Conservation (phyloP, 2,888 invertebrate species). For the Machimus atricapillus region DNA sequence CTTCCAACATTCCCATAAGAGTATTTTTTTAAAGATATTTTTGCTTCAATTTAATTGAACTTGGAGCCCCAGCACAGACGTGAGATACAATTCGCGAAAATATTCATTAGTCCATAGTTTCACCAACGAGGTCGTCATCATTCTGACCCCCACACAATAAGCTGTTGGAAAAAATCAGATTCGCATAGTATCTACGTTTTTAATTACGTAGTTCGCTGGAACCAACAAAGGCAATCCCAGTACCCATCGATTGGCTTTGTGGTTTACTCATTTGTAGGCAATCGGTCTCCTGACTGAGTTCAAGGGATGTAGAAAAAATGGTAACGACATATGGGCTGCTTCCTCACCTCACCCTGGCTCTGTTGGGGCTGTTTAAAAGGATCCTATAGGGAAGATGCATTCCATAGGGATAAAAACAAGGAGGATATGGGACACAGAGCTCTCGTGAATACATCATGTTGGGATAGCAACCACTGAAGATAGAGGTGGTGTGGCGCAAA, state of each 20-base stretch:
- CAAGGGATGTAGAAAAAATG: not conserved
- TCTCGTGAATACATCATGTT: not conserved
- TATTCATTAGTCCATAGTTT: not conserved
- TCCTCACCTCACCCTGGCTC: not conserved
- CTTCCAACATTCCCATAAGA: no score
- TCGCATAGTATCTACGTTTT: not conserved
- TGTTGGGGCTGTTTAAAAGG: not conserved
- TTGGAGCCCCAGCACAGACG: not conserved
- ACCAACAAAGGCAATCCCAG: not conserved
- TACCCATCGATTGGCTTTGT: not conserved
- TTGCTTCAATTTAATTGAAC: not conserved
- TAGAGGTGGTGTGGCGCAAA: not conserved
- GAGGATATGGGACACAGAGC: not conserved
- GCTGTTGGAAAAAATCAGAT: not conserved
- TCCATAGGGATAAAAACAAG: not conserved
- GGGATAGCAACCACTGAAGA: not conserved
- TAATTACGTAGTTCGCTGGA: not conserved
- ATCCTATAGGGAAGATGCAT: not conserved
- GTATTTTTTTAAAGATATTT: no score
- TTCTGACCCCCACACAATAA: not conserved
- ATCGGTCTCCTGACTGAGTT: not conserved
- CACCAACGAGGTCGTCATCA: not conserved
- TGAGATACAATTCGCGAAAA: not conserved
- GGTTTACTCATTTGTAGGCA: not conserved
- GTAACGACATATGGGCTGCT: not conserved